These are phyloP conservation scores for Halisarca cf. caerulea DNA, from an alignment of 37 sponge, comb jelly and placozoan genomes.

Conservation along the genomic window DNA sequence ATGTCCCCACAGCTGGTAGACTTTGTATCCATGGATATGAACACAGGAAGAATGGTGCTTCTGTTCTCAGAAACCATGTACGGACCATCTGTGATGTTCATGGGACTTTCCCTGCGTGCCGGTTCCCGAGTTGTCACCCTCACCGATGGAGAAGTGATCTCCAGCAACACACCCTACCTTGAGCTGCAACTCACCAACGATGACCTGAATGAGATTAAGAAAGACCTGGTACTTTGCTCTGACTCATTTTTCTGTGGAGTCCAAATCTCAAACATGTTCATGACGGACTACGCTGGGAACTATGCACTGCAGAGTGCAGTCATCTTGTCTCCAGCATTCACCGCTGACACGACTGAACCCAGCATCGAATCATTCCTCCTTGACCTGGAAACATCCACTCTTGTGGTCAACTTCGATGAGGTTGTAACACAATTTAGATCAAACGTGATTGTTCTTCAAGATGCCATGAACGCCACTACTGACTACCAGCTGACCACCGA, in stretches of 20 bases:
- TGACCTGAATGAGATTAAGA: conserved; percentile 80
- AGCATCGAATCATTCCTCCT: conserved; percentile 55
- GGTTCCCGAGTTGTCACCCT: conserved; percentile 19
- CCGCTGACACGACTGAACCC: conserved; percentile 62
- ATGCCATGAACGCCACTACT: conserved; percentile 60
- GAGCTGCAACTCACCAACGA: conserved; percentile 38
- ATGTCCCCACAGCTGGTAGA: conserved; percentile 42
- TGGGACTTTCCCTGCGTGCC: conserved; percentile 32
- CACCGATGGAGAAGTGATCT: conserved; percentile 58
- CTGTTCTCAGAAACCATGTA: conserved; percentile 89
- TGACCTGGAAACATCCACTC: conserved; percentile 57
- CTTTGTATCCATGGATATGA: conserved; percentile 64
- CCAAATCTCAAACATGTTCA: conserved; percentile 41
- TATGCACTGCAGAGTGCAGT: conserved; percentile 26
- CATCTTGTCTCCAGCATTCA: conserved; percentile 39
- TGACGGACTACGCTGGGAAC: conserved; percentile 92
- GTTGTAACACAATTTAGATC: conserved; percentile 39
- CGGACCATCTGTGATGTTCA: conserved; percentile 69
- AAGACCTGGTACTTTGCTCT: conserved; percentile 41
- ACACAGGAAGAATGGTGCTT: conserved; percentile 68
- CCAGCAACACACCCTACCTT: conserved; percentile 55
- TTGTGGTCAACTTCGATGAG: conserved; percentile 79
- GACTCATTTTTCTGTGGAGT: conserved; percentile 46
- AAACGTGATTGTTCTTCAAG: conserved; percentile 59
- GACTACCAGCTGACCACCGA: conserved; percentile 55